These are phyloP conservation scores for Danio rerio DNA, from an alignment of 2,113 vertebrate species.

Conservation along the genomic window GRCz12tu NC_133180.1:35381501-35382000, in stretches of 20 bases:
- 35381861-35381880: constrained; percentile 8
- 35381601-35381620: constrained; percentile 11
- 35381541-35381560: background rate
- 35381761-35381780: constrained; percentile 26
- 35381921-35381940: background rate
- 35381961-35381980: background rate
- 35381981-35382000: no score
- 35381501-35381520: constrained; percentile 29
- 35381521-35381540: constrained; percentile 18
- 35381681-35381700: constrained; percentile 39
- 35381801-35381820: constrained; percentile 19
- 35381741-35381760: constrained; percentile 41
- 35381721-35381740: constrained; percentile 44
- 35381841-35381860: constrained; percentile 32
- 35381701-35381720: constrained; percentile 26
- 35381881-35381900: constrained; percentile 11
- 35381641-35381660: constrained; percentile 45
- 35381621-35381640: constrained; percentile 38
- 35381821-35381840: constrained; percentile 31
- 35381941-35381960: background rate
- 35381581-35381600: constrained; percentile 17
- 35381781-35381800: constrained; percentile 12
- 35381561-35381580: constrained; percentile 18
- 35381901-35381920: background rate
- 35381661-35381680: constrained; percentile 39